Evolutionary conservation across 2,888 invertebrate species (phyloP).

Genomic region (Hypomecis punctinalis): DNA sequence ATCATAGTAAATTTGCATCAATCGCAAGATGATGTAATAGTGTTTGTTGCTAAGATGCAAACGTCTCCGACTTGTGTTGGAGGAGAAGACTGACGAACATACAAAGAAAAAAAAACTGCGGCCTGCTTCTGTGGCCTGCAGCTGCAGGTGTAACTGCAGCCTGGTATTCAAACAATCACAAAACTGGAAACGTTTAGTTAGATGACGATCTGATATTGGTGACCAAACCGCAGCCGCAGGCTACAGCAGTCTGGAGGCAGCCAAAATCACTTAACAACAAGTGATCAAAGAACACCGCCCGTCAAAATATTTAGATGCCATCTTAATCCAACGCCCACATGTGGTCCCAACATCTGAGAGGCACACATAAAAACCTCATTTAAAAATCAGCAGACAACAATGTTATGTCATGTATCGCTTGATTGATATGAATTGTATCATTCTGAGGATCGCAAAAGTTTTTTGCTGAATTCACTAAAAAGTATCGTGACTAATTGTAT

Average conservation of each 20-base stretch:
- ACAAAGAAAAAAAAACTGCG: no score
- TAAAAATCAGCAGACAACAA: conserved; percentile 67
- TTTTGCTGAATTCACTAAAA: conserved; percentile 34
- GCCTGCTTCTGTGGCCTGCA: no score
- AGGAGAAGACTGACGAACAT: no score
- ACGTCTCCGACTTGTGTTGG: no score
- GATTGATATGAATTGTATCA: conserved; percentile 70
- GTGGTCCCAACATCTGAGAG: conserved; percentile 33
- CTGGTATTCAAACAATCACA: no score
- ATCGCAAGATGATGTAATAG: no score
- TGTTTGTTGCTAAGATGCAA: no score
- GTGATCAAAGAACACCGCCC: conserved; percentile 66
- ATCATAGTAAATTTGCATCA: no score
- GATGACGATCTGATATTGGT: no score
- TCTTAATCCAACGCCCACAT: conserved; percentile 75
- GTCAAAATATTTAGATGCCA: conserved; percentile 69
- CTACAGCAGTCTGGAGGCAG: no score
- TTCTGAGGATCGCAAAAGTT: conserved; percentile 48
- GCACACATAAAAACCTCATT: conserved; percentile 34
- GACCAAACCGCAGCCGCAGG: background rate
- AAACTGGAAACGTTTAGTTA: no score
- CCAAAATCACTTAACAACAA: conserved; percentile 17
- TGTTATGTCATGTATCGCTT: conserved; percentile 76
- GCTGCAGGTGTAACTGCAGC: no score
- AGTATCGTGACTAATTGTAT: conserved; percentile 48